These are phyloP conservation scores for Chelonoidis abingdonii DNA, from an alignment of 2,113 vertebrate genomes.

Conservation along the genomic window DNA sequence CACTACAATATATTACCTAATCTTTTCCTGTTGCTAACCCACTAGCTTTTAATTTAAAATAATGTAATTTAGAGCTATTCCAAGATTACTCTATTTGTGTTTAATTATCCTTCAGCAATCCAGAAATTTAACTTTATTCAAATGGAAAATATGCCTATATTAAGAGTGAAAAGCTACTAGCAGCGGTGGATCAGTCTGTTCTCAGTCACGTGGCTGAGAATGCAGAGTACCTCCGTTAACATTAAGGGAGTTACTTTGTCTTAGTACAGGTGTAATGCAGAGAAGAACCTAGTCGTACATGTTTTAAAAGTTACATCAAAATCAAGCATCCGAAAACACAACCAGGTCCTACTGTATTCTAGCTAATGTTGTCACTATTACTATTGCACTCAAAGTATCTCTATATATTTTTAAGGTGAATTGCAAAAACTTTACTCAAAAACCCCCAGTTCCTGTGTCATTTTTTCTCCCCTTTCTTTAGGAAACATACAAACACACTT, in stretches of 20 bases:
- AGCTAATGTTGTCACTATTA: conserved; percentile 24
- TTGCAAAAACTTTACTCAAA: neutral
- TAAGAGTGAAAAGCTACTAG: neutral
- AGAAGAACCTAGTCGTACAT: neutral
- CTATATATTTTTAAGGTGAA: neutral
- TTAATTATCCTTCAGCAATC: neutral
- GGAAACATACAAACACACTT: neutral
- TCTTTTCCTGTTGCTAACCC: neutral
- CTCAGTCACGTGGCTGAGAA: neutral
- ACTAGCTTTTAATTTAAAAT: neutral
- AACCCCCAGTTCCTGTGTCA: neutral
- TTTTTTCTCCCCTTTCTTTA: neutral
- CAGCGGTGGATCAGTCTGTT: neutral
- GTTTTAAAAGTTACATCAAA: conserved; percentile 41
- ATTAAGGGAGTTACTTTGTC: neutral
- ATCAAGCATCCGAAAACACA: neutral
- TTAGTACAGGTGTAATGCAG: neutral
- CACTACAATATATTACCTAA: neutral
- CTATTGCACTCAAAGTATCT: conserved; percentile 18
- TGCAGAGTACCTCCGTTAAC: neutral
- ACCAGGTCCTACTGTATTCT: neutral
- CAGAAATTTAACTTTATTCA: neutral
- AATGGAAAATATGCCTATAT: neutral
- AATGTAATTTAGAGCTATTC: neutral
- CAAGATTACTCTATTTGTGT: neutral